These are phyloP conservation scores for Drosophila chauvacae DNA, from an alignment of 1,140 invertebrate species.

Conservation along the genomic window DNA sequence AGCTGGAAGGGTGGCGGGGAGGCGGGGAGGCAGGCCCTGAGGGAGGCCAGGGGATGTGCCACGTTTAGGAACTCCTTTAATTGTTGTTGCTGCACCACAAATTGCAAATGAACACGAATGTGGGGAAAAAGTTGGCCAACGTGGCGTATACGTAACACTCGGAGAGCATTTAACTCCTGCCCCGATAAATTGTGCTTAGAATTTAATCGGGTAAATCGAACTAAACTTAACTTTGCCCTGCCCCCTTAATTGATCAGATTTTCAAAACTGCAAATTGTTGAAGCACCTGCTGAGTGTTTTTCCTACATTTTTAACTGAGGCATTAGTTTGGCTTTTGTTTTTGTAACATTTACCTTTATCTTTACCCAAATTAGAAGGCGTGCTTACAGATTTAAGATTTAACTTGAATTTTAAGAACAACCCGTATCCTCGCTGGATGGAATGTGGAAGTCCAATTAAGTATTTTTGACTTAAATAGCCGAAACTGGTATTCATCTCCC, in stretches of 20 bases:
- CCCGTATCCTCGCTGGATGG: background rate
- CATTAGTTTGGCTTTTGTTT: background rate
- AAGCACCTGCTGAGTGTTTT: background rate
- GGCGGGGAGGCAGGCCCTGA: background rate
- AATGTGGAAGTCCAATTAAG: slow-evolving; percentile 2
- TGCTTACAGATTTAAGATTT: background rate
- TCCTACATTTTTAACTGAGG: background rate
- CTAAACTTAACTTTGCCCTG: background rate
- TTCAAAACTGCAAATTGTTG: slow-evolving; percentile 7
- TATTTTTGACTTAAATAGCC: slow-evolving; percentile 1
- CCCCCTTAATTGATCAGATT: slow-evolving; percentile 59
- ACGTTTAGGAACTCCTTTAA: slow-evolving; percentile 63
- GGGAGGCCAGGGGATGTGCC: slow-evolving; percentile 38
- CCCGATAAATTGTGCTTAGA: slow-evolving; percentile 73
- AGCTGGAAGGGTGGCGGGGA: background rate
- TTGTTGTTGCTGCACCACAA: slow-evolving; percentile 71
- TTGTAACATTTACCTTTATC: background rate
- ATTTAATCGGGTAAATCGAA: slow-evolving; percentile 74
- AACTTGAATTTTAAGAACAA: background rate
- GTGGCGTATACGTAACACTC: slow-evolving; percentile 62
- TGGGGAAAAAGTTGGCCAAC: slow-evolving; percentile 60
- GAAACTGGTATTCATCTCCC: background rate
- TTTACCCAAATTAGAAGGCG: background rate
- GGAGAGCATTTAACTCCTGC: slow-evolving; percentile 56
- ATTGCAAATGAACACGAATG: slow-evolving; percentile 81